Conservation (phyloP, 2,113 vertebrate species). For the Cnemophilus loriae region DNA sequence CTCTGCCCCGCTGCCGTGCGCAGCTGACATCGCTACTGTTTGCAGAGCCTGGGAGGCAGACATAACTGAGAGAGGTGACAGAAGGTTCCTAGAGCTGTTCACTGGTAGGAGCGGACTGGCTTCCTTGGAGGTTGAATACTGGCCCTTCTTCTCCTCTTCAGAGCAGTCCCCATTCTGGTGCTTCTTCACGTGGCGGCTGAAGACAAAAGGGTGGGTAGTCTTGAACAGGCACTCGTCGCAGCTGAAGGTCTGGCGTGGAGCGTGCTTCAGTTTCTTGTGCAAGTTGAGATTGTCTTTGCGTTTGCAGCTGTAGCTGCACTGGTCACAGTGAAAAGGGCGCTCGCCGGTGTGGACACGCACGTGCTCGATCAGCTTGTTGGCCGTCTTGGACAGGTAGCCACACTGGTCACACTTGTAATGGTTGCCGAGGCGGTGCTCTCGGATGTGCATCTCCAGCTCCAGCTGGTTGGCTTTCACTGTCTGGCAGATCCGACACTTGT, state of each 20-base stretch:
- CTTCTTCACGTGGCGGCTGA: constrained; percentile 97
- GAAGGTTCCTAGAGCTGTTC: constrained; percentile 79
- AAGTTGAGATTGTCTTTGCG: constrained; percentile 99
- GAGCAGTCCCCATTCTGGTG: constrained; percentile 83
- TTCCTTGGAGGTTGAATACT: constrained; percentile 61
- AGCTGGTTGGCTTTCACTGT: constrained; percentile 93
- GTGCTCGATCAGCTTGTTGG: constrained; percentile 99
- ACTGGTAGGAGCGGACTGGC: constrained; percentile 68
- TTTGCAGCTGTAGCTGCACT: constrained; percentile 99
- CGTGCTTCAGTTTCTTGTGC: constrained; percentile 99
- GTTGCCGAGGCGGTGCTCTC: constrained; percentile 96
- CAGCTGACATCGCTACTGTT: constrained; percentile 90
- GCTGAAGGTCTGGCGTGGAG: constrained; percentile 94
- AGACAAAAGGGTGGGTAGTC: constrained; percentile 97
- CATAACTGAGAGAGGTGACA: constrained; percentile 89
- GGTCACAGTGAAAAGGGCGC: constrained; percentile 99
- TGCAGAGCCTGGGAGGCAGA: constrained; percentile 96
- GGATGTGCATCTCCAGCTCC: constrained; percentile 96
- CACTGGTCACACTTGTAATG: constrained; percentile 99
- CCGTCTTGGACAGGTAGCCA: constrained; percentile 99
- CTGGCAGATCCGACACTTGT: constrained; percentile 99
- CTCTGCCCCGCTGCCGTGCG: constrained; percentile 70
- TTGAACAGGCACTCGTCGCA: constrained; percentile 95
- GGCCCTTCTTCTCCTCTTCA: constrained; percentile 76
- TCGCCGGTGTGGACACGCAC: constrained; percentile 99